Evolutionary conservation across 2,797 vertebrate genomes (phyloP), one percentile per base, ranked within the genome.

Genomic region (Sylvia borin): DNA sequence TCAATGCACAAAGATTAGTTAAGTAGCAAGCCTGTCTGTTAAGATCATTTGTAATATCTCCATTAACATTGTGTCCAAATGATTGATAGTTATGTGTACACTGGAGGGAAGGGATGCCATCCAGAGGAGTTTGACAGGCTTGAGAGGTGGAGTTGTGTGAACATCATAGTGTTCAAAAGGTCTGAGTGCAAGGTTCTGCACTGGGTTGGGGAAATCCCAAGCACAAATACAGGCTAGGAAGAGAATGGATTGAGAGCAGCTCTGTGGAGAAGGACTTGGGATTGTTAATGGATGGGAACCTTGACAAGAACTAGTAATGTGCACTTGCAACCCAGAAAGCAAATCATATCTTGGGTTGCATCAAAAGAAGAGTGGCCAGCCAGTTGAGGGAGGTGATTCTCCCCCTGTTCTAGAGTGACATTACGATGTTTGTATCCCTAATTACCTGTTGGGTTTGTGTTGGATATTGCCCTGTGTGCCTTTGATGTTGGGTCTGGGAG

Each of bases 331-430:
- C 25, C 11, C 40, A 47, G 25, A 70, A 47, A 34, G 13, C 6
- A 9, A 70, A 16, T 15, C 10, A 11, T 22, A 22, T 43, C 31
- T 42, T 0, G 0, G 10, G 21, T 43, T 27, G 12, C 0, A 0
- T 34, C 26, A 22, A 48, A 48, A 16, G 16, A 38, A 53, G 26
- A 16, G 17, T 19, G 18, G 31, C 34, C 32, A 36, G 12, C 21
- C 22, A 8, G 36, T 0, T 26, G 36, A 78, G 31, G 17, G 4
- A 32, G 14, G 10, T 15, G 20, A 50, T 22, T 42, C 26, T 55
- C 4, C 7, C 21, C 4, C 5, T 48, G 40, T 40, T 13, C 13
- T 40, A 14, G 40, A 14, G 40, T 40, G 40, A 40, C 13, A 6
- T 40, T 40, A 14, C 14, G 40, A 40, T 40, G 40, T 40, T 40